phyloP scores from a whole-genome alignment of 2,113 vertebrate species.

The Heliornis fulica region DNA sequence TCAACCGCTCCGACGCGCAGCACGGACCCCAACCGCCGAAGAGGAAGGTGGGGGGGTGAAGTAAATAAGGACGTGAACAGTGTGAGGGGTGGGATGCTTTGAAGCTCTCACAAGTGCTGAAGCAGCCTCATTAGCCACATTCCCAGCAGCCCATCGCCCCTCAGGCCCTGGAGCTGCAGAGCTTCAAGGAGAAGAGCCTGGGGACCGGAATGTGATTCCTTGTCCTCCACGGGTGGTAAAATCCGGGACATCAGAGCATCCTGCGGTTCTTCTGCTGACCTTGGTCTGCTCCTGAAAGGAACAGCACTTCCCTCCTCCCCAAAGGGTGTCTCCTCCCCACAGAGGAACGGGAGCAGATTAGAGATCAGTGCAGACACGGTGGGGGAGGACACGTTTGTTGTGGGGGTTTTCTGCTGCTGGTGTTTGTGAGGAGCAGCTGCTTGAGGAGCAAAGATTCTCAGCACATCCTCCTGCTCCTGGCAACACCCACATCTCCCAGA shows the following conservation, averaged over 20 bases:
- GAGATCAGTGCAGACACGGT: too few species aligned
- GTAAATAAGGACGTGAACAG: too few species aligned
- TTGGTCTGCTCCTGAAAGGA: neutral
- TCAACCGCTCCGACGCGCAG: accelerated
- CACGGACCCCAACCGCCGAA: neutral
- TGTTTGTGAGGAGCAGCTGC: neutral
- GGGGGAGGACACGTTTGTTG: too few species aligned
- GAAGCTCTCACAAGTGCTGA: neutral
- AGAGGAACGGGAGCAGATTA: too few species aligned
- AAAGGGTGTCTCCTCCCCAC: neutral
- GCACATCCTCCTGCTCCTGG: neutral
- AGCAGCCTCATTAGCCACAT: accelerated
- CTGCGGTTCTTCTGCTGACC: neutral
- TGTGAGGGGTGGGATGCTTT: too few species aligned
- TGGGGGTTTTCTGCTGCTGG: too few species aligned
- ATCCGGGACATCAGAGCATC: neutral
- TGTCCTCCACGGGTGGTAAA: neutral
- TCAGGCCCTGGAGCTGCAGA: neutral
- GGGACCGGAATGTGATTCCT: neutral
- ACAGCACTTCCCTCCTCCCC: neutral
- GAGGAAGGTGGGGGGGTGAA: neutral
- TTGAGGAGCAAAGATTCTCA: neutral
- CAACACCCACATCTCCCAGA: accelerated
- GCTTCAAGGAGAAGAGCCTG: neutral
- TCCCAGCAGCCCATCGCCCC: neutral